Conservation (phyloP, 2,797 vertebrate species). For the Myotis vivesi region DNA sequence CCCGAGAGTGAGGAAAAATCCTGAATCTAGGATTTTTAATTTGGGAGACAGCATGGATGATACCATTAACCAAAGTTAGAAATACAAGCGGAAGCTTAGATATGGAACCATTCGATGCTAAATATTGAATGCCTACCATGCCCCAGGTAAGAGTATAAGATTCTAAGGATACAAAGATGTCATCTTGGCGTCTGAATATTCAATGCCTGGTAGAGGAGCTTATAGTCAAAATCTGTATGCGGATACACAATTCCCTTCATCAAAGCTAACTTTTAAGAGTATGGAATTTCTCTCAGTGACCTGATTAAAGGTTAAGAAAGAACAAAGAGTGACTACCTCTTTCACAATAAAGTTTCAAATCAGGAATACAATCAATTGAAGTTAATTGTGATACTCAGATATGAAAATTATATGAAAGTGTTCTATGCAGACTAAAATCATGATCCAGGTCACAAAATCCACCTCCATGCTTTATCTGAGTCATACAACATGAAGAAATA, state of each 20-base stretch:
- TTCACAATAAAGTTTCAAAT: constrained; percentile 26
- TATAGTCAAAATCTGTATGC: neutral
- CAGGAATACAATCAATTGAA: neutral
- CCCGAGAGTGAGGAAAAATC: neutral
- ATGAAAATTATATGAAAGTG: constrained; percentile 8
- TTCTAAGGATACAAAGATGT: neutral
- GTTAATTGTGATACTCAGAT: neutral
- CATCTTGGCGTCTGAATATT: neutral
- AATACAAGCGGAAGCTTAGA: neutral
- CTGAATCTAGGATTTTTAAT: neutral
- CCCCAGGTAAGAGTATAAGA: neutral
- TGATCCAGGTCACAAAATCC: constrained; percentile 48
- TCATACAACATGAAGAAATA: constrained; percentile 59
- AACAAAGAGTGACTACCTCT: neutral
- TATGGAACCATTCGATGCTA: neutral
- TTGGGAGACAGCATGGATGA: neutral
- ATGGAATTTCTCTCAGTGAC: neutral
- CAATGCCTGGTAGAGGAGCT: neutral
- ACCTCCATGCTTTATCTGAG: constrained; percentile 60
- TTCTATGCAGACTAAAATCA: constrained; percentile 53
- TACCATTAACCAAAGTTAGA: neutral
- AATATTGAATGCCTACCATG: neutral
- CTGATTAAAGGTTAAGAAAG: constrained; percentile 21
- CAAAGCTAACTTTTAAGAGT: neutral
- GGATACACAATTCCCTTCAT: neutral